Conservation (phyloP, 2,113 vertebrate species). For the Baryphthengus martii region DNA sequence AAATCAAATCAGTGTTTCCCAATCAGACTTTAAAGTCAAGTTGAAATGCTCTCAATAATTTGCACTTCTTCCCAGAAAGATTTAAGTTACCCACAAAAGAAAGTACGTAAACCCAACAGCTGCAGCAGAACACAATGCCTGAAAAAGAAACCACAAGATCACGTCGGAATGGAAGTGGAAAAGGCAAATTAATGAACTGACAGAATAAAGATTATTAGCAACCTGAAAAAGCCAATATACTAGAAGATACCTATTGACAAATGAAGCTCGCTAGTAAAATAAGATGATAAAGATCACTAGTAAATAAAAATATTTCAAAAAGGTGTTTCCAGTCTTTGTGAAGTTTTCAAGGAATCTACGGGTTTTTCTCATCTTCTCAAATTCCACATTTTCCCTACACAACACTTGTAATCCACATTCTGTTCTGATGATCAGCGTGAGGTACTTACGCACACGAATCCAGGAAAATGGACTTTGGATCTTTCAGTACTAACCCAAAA, state of each 20-base stretch:
- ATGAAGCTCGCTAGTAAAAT: not conserved
- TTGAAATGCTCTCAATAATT: conserved; percentile 9
- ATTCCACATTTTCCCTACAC: not conserved
- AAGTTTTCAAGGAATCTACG: not conserved
- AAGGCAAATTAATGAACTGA: not conserved
- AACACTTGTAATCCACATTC: not conserved
- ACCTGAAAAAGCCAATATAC: not conserved
- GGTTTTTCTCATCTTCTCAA: not conserved
- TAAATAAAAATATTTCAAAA: not conserved
- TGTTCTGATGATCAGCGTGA: not conserved
- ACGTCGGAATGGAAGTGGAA: not conserved
- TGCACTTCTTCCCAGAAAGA: conserved; percentile 10
- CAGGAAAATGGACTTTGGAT: not conserved
- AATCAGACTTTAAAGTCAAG: conserved; percentile 40
- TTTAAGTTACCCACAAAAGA: not conserved
- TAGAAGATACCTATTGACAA: not conserved
- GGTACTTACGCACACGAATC: too few relatives aligned
- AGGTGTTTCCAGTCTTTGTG: not conserved
- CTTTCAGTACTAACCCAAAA: not conserved
- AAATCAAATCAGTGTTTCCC: conserved; percentile 50
- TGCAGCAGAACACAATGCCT: not conserved
- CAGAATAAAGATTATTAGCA: not conserved
- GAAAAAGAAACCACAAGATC: not conserved
- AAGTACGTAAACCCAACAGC: not conserved
- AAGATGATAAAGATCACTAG: not conserved